These are phyloP conservation scores for Bergia sp. DNA, from an alignment of 92 coral and sea anemone genomes.

Conservation along the genomic window DNA sequence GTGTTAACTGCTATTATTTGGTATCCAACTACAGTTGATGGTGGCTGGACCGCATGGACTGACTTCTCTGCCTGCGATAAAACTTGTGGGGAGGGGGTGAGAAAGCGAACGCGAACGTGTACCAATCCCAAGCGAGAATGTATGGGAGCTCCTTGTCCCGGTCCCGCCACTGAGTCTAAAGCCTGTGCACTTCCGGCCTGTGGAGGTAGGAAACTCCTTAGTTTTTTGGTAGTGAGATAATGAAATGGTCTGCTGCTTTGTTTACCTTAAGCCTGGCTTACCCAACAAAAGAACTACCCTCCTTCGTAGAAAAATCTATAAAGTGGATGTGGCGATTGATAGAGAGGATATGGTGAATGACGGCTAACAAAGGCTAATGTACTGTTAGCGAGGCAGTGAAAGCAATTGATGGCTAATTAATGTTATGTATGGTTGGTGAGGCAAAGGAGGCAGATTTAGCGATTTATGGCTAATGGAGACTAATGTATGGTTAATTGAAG, in stretches of 20 bases:
- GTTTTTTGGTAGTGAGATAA: too few relatives aligned
- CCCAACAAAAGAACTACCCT: too few relatives aligned
- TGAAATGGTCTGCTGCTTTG: neutral
- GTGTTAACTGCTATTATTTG: neutral
- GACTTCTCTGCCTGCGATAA: constrained; percentile 34
- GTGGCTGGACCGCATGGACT: constrained; percentile 40
- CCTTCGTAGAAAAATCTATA: too few relatives aligned
- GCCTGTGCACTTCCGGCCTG: constrained; percentile 32
- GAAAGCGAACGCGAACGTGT: constrained; percentile 33
- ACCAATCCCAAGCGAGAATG: constrained; percentile 23
- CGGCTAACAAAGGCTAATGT: too few relatives aligned
- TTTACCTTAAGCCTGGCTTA: neutral
- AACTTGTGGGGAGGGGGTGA: constrained; percentile 34
- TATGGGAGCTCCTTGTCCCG: constrained; percentile 19
- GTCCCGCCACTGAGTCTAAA: constrained; percentile 15
- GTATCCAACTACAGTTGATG: constrained; percentile 6
- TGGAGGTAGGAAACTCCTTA: neutral
- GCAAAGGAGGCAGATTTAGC: too few relatives aligned
- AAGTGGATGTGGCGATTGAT: too few relatives aligned
- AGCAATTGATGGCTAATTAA: too few relatives aligned
- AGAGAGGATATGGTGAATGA: too few relatives aligned
- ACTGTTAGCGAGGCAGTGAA: too few relatives aligned
- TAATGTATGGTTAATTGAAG: too few relatives aligned
- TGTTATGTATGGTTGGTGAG: too few relatives aligned
- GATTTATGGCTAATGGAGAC: too few relatives aligned